Conservation (phyloP, 1,140 invertebrate genomes). For the Drosophila albomicans region DNA sequence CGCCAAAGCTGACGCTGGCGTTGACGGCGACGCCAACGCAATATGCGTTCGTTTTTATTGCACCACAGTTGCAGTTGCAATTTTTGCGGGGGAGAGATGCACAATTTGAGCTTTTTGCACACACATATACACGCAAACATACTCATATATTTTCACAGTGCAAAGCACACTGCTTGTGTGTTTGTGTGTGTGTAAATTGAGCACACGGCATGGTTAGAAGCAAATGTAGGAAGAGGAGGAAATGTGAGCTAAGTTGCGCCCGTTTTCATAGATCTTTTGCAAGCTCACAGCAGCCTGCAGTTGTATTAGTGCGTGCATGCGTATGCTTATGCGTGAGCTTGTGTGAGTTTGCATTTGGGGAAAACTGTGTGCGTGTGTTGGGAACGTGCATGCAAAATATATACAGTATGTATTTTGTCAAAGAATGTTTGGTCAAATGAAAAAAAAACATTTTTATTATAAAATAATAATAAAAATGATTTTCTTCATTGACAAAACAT, state of each 20-base stretch:
- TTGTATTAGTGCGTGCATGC: neutral
- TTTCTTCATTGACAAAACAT: no score
- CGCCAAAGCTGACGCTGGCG: conserved; percentile 54
- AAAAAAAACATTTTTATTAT: no score
- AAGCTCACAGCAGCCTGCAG: conserved; percentile 23
- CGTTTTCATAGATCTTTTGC: conserved; percentile 55
- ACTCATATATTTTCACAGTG: conserved; percentile 20
- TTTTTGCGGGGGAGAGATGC: conserved; percentile 66
- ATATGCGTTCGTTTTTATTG: conserved; percentile 82
- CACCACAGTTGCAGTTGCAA: conserved; percentile 76
- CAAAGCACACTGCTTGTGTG: conserved; percentile 33
- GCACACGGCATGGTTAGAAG: conserved; percentile 56
- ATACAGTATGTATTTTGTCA: neutral
- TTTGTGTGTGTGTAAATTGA: conserved; percentile 50
- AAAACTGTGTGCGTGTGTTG: conserved; percentile 17
- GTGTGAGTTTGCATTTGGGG: conserved; percentile 4
- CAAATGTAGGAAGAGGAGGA: conserved; percentile 38
- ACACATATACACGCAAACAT: conserved; percentile 32
- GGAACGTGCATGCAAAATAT: conserved; percentile 8
- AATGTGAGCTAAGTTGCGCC: conserved; percentile 42
- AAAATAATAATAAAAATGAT: no score
- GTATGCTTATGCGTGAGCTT: neutral
- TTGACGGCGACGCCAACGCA: conserved; percentile 73
- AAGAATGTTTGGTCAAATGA: no score
- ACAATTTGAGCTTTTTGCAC: conserved; percentile 59